A percentile compares a stretch with the other conserved stretches of the same genome.
These are phyloP conservation scores for Eulemur rubriventer DNA, from an alignment of 2,797 vertebrate species.

Conservation along the genomic window DNA sequence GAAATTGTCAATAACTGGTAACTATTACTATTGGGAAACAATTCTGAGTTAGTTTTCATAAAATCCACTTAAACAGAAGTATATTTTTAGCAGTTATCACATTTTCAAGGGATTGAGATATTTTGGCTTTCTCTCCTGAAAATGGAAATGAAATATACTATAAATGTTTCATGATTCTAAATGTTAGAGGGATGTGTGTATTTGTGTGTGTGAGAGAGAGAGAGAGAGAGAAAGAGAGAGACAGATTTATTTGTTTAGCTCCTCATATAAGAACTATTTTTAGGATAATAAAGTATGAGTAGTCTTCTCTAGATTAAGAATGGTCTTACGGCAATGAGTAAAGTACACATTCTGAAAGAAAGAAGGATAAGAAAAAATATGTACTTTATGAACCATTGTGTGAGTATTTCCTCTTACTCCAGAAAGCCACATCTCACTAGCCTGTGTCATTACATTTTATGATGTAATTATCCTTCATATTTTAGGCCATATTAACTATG, in stretches of 20 bases:
- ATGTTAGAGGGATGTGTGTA: not conserved
- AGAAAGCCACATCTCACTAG: not conserved
- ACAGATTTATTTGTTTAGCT: not conserved
- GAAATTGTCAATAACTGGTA: not conserved
- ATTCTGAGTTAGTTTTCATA: not conserved
- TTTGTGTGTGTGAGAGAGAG: not conserved
- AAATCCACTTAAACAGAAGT: not conserved
- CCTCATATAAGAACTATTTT: not conserved
- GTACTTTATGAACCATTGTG: not conserved
- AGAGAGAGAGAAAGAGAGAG: not conserved
- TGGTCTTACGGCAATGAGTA: not conserved
- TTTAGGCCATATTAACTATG: constrained; percentile 55
- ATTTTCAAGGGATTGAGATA: not conserved
- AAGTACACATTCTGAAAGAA: not conserved
- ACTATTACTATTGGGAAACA: not conserved
- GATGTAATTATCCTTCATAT: not conserved
- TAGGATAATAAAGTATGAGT: not conserved
- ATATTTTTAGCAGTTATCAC: not conserved
- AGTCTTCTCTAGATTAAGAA: not conserved
- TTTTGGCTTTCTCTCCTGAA: not conserved
- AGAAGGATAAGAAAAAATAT: not conserved
- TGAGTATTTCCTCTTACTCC: not conserved
- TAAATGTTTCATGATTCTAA: not conserved
- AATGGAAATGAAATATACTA: not conserved
- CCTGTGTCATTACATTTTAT: not conserved